Percentiles rank a stretch among this genome's conserved stretches.
These are phyloP conservation scores for Camponotus vicinus DNA, from an alignment of 1,140 invertebrate species.

Conservation along the genomic window DNA sequence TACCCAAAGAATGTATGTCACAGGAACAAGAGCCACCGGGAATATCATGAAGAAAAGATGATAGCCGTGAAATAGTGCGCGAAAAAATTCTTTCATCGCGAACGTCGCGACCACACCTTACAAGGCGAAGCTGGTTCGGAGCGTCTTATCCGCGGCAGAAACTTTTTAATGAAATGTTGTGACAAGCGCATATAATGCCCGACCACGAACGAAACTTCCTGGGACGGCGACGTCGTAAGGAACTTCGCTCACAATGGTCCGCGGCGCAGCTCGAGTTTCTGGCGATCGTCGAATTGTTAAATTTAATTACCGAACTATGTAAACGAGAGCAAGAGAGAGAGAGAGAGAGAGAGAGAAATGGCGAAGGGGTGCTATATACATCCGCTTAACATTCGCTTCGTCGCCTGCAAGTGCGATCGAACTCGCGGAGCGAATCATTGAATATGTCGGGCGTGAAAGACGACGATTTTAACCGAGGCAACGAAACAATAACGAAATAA, in stretches of 20 bases:
- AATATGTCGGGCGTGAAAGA: constrained; percentile 44
- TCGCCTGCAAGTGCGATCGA: constrained; percentile 49
- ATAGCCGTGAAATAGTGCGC: constrained; percentile 51
- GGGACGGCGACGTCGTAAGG: constrained; percentile 9
- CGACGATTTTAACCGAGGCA: constrained; percentile 62
- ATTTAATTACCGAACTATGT: constrained; percentile 72
- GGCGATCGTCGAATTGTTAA: constrained; percentile 71
- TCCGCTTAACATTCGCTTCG: constrained; percentile 10
- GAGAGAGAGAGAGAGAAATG: not conserved
- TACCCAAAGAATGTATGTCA: not conserved
- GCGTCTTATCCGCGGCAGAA: constrained; percentile 55
- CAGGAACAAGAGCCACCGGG: constrained; percentile 3
- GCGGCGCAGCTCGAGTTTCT: constrained; percentile 18
- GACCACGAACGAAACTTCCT: constrained; percentile 65
- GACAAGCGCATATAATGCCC: constrained; percentile 74
- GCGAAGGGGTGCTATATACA: not conserved
- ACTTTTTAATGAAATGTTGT: constrained; percentile 78
- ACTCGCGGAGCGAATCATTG: constrained; percentile 58
- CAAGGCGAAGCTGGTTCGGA: not conserved
- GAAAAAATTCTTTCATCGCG: constrained; percentile 56
- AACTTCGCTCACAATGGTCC: constrained; percentile 46
- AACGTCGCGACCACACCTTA: constrained; percentile 45
- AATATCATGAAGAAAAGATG: constrained; percentile 1
- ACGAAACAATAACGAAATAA: constrained; percentile 70
- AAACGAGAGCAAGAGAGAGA: no score